These are phyloP conservation scores for Agrochola lota DNA, from an alignment of 2,888 invertebrate genomes.

Conservation along the genomic window DNA sequence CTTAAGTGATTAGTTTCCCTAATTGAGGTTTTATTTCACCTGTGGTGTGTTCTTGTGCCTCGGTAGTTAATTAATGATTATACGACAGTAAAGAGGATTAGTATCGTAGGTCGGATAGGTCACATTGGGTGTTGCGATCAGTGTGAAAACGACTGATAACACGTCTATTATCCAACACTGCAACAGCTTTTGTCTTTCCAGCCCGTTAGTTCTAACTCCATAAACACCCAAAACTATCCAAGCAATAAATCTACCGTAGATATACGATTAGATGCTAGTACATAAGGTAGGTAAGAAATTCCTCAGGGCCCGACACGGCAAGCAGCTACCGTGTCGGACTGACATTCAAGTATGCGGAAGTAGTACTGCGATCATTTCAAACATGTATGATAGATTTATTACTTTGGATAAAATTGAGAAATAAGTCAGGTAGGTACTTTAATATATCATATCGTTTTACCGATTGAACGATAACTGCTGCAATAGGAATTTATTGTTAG, in stretches of 20 bases:
- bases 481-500: neutral
- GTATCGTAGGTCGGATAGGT: neutral
- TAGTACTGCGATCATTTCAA: constrained; percentile 40
- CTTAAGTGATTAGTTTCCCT: too few relatives aligned
- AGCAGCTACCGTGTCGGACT: constrained; percentile 54
- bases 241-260: constrained; percentile 49
- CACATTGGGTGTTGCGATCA: neutral
- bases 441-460: constrained; percentile 14
- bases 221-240: constrained; percentile 25
- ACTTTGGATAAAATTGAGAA: constrained; percentile 51
- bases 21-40: too few relatives aligned
- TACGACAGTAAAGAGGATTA: neutral
- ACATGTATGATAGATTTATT: constrained; percentile 52
- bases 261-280: constrained; percentile 37
- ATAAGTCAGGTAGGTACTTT: constrained; percentile 21
- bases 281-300: constrained; percentile 48
- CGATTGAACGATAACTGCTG: constrained; percentile 16
- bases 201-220: neutral
- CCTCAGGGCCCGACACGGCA: constrained; percentile 49
- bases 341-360: constrained; percentile 56
- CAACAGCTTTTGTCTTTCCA: neutral
- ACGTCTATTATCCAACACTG: neutral
- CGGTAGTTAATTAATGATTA: neutral
- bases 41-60: neutral
- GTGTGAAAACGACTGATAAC: constrained; percentile 1